A percentile compares a stretch with the other conserved stretches of the same genome.
Conservation (phyloP, 2,797 vertebrate species). For the Anableps anableps region DNA sequence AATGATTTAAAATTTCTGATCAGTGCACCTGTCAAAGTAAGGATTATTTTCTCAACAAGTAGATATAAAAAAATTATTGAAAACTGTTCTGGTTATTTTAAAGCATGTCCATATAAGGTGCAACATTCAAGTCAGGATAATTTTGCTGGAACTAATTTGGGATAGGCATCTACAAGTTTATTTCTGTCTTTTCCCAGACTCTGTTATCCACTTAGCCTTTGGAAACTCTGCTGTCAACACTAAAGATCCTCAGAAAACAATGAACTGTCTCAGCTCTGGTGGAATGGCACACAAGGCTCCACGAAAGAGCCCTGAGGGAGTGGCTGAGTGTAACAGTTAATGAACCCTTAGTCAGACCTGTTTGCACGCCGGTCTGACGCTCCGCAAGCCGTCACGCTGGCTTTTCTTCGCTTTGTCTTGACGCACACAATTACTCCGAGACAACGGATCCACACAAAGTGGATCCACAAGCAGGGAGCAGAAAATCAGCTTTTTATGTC, state of each 20-base stretch:
- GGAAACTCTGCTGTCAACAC: constrained; percentile 50
- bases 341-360: constrained; percentile 47
- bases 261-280: constrained; percentile 16
- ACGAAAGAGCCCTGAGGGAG: constrained; percentile 36
- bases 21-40: not conserved
- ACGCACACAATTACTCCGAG: constrained; percentile 34
- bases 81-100: not conserved
- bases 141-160: constrained; percentile 21
- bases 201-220: constrained; percentile 21
- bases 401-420: constrained; percentile 50
- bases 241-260: constrained; percentile 35
- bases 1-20: not conserved
- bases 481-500: constrained; percentile 24
- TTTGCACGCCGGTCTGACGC: constrained; percentile 43
- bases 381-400: constrained; percentile 27
- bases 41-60: not conserved
- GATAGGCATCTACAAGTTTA: not conserved
- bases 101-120: not conserved
- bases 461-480: constrained; percentile 9
- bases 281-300: constrained; percentile 11
- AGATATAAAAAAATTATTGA: not conserved
- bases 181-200: constrained; percentile 36
- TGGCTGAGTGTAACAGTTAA: constrained; percentile 51
- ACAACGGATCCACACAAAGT: constrained; percentile 45
- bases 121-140: not conserved